These are phyloP conservation scores for Accipiter virgatus DNA, from an alignment of 2,113 vertebrate species.

Conservation along the genomic window DNA sequence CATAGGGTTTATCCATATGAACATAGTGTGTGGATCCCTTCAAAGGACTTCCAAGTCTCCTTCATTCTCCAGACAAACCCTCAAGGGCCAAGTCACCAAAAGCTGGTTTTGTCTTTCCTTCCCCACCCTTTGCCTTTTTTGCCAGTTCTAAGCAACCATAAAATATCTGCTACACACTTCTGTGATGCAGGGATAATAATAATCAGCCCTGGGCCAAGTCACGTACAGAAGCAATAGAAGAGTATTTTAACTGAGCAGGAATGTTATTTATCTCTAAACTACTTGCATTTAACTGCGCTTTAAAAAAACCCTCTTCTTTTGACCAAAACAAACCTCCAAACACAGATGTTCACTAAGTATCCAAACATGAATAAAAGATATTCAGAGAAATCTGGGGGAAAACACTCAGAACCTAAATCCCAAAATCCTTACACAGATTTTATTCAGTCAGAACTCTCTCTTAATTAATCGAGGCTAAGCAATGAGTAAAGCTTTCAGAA, in stretches of 20 bases:
- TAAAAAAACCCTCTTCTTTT: background rate
- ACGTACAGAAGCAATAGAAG: slow-evolving; percentile 36
- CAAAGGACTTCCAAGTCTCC: slow-evolving; percentile 1
- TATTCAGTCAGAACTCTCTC: background rate
- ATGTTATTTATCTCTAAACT: slow-evolving; percentile 40
- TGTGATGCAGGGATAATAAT: slow-evolving; percentile 14
- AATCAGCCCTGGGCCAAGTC: slow-evolving; percentile 36
- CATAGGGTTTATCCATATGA: background rate
- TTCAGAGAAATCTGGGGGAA: background rate
- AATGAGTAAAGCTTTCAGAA: slow-evolving; percentile 8
- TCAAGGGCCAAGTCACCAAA: background rate
- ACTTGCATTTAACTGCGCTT: background rate
- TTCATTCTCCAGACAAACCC: background rate
- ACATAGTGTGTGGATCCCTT: background rate
- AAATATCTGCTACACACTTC: slow-evolving; percentile 42
- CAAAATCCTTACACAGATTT: background rate
- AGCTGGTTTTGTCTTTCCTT: slow-evolving; percentile 25
- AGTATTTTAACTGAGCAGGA: slow-evolving; percentile 22
- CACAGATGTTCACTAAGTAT: slow-evolving; percentile 16
- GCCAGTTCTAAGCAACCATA: slow-evolving; percentile 3
- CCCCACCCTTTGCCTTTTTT: slow-evolving; percentile 9
- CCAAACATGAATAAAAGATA: slow-evolving; percentile 30
- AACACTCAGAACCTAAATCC: background rate
- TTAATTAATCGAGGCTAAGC: background rate
- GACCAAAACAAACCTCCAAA: slow-evolving; percentile 31